These are phyloP conservation scores for Calameuta idolon DNA, from an alignment of 2,888 invertebrate species.

Conservation along the genomic window DNA sequence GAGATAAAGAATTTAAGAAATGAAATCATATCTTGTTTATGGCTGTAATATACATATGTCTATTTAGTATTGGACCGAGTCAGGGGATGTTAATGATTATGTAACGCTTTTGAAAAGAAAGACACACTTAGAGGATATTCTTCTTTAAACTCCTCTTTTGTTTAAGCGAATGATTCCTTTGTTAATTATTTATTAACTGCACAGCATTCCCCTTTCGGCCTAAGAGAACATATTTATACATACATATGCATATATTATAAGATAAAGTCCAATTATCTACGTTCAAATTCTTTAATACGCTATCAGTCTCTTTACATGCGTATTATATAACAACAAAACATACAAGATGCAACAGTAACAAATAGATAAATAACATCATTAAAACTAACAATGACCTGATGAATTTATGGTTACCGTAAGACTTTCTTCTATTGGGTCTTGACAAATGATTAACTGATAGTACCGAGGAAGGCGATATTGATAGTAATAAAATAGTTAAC, in stretches of 20 bases:
- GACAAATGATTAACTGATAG: background rate
- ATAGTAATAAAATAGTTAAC: background rate
- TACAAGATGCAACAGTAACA: background rate
- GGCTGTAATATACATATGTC: slow-evolving; percentile 20
- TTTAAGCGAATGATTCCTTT: background rate
- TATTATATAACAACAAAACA: background rate
- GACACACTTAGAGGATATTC: background rate
- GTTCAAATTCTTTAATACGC: background rate
- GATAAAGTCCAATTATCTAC: background rate
- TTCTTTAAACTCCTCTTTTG: background rate
- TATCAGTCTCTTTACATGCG: background rate
- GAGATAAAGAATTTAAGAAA: slow-evolving; percentile 8
- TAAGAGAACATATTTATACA: background rate
- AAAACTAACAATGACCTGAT: background rate
- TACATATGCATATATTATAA: background rate
- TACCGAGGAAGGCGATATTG: background rate
- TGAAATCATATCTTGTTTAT: slow-evolving; percentile 14
- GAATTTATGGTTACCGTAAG: background rate
- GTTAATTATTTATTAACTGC: background rate
- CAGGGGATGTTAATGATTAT: background rate
- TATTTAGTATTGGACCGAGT: slow-evolving; percentile 10
- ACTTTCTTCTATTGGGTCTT: background rate
- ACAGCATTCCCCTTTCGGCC: background rate
- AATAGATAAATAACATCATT: background rate
- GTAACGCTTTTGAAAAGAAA: background rate